Percentiles rank a stretch among this genome's conserved stretches.
Conservation (phyloP, 2,113 vertebrate genomes). For the Psittacula cyanocephala region DNA sequence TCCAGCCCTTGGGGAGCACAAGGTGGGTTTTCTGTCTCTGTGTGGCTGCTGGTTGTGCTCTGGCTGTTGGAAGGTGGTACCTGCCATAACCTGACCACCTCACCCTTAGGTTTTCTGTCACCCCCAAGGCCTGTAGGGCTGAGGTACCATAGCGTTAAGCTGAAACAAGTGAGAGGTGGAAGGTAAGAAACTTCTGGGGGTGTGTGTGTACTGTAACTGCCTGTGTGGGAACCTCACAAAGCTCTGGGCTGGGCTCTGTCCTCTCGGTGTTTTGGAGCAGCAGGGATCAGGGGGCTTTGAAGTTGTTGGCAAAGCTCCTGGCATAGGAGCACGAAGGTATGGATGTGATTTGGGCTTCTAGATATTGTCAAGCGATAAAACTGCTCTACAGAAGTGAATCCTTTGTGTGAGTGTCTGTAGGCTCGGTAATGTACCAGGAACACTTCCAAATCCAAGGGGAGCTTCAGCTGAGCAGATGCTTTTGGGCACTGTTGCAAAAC, state of each 20-base stretch:
- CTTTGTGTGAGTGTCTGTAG: not conserved
- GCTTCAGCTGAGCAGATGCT: accelerated
- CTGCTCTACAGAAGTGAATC: not conserved
- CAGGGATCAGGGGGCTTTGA: not conserved
- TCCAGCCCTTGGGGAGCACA: not conserved
- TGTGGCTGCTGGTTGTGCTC: not conserved
- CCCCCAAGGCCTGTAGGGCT: not conserved
- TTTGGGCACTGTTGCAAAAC: not conserved
- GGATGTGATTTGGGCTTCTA: not conserved
- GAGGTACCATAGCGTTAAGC: not conserved
- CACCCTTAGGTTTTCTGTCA: not conserved
- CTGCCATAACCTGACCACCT: not conserved
- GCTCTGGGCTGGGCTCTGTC: not conserved
- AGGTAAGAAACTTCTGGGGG: too few relatives aligned
- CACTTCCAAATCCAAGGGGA: accelerated
- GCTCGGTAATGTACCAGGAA: not conserved
- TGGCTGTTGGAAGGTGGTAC: not conserved
- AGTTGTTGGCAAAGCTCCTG: not conserved
- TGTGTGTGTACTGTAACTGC: not conserved
- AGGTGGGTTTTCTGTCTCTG: accelerated
- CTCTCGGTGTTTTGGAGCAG: not conserved
- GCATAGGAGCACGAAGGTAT: accelerated
- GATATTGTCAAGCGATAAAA: accelerated
- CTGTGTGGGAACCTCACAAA: too few relatives aligned
- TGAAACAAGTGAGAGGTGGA: not conserved